Conservation (phyloP, 1,140 invertebrate genomes). For the Drosophila kepulauana region DNA sequence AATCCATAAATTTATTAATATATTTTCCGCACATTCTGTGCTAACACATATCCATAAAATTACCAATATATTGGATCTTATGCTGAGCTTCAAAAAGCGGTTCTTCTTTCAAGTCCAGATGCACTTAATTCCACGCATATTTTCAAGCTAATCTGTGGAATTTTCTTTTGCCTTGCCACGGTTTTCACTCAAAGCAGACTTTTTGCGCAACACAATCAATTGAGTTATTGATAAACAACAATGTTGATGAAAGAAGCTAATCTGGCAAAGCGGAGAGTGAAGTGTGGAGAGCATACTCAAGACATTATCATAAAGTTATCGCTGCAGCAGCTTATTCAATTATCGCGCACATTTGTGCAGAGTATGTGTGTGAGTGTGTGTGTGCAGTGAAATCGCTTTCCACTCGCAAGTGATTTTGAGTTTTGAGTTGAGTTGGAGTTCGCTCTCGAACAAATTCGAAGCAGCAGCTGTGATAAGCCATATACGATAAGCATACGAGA, state of each 20-base stretch:
- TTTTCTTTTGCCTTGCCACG: background rate
- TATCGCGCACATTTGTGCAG: slow-evolving; percentile 19
- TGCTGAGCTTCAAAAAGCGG: no score
- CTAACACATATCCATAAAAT: no score
- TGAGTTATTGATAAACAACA: slow-evolving; percentile 3
- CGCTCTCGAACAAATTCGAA: slow-evolving; percentile 19
- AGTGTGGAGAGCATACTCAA: background rate
- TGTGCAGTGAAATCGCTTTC: slow-evolving; percentile 34
- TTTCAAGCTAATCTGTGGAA: background rate
- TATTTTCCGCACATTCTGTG: no score
- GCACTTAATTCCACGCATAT: background rate
- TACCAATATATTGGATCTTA: no score
- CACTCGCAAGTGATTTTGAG: slow-evolving; percentile 9
- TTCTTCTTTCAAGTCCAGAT: background rate
- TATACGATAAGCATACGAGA: slow-evolving; percentile 63
- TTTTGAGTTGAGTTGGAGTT: slow-evolving; percentile 10
- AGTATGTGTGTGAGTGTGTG: background rate
- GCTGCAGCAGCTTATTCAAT: slow-evolving; percentile 36
- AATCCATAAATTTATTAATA: no score
- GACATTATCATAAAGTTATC: slow-evolving; percentile 10
- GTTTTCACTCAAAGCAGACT: background rate
- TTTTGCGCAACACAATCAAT: background rate
- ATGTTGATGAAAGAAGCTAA: slow-evolving; percentile 3
- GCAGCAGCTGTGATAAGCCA: slow-evolving; percentile 62
- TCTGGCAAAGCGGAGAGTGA: background rate